Evolutionary conservation across 2,888 invertebrate species (phyloP).

Genomic region (Theretra japonica): DNA sequence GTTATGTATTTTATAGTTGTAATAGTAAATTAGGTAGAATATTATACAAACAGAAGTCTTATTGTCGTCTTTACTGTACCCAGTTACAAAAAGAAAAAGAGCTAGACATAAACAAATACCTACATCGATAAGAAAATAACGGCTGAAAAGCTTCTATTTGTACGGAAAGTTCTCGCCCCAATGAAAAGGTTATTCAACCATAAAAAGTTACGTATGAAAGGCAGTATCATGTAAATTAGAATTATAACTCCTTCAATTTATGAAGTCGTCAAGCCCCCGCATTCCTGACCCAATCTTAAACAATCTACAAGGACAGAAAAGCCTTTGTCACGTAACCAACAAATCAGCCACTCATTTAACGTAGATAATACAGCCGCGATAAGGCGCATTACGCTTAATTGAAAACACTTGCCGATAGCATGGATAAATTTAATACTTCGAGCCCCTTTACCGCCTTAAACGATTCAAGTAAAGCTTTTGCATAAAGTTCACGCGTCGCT

Average conservation of each 20-base stretch:
- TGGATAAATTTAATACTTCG: conserved; percentile 57
- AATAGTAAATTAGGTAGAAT: too few relatives aligned
- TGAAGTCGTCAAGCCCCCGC: not conserved
- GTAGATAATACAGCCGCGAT: conserved; percentile 50
- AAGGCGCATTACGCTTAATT: conserved; percentile 57
- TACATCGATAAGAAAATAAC: too few relatives aligned
- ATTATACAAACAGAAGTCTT: too few relatives aligned
- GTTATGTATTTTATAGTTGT: too few relatives aligned
- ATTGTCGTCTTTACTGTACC: too few relatives aligned
- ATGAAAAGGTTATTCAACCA: too few relatives aligned
- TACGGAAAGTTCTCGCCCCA: too few relatives aligned
- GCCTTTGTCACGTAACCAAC: conserved; percentile 39
- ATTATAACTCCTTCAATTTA: not conserved
- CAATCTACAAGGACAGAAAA: conserved; percentile 2
- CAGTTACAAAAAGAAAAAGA: too few relatives aligned
- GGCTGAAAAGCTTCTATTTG: too few relatives aligned
- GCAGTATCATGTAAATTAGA: not conserved
- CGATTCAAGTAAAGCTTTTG: conserved; percentile 63
- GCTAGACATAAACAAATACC: too few relatives aligned
- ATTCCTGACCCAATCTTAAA: conserved; percentile 1
- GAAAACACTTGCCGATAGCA: conserved; percentile 50
- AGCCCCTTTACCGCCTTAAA: conserved; percentile 54
- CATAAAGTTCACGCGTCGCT: conserved; percentile 76
- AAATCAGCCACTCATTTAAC: conserved; percentile 44
- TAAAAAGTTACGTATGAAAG: too few relatives aligned